Evolutionary conservation across 2,888 invertebrate genomes (phyloP).

Genomic region (Eurytoma adleriae): DNA sequence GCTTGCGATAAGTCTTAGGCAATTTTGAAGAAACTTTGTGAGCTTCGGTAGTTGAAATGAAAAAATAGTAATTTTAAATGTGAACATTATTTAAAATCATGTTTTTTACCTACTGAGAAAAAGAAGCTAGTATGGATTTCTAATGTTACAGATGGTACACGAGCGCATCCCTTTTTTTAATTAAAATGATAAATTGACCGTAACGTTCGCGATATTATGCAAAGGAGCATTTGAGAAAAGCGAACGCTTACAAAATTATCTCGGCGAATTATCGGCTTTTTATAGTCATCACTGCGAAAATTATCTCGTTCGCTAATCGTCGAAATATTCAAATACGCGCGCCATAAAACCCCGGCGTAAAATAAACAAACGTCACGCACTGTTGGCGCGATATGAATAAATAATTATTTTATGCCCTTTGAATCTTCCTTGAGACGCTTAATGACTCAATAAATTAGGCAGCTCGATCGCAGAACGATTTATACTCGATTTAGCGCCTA

Average conservation of each 20-base stretch:
- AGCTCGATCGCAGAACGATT: slow-evolving; percentile 19
- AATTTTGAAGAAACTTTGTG: no score
- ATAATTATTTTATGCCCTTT: not conserved
- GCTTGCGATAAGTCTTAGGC: no score
- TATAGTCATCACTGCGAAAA: not conserved
- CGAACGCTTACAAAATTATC: not conserved
- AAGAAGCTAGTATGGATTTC: no score
- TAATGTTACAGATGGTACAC: no score
- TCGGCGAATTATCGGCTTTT: not conserved
- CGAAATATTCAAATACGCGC: not conserved
- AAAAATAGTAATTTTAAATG: no score
- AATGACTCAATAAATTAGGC: slow-evolving; percentile 52
- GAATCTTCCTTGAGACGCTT: slow-evolving; percentile 32
- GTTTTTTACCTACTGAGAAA: no score
- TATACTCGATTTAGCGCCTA: not conserved
- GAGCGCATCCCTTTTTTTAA: no score
- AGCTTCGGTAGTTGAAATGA: no score
- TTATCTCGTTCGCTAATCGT: not conserved
- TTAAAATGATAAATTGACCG: not conserved
- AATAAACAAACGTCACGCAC: not conserved
- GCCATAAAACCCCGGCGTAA: not conserved
- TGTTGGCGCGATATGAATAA: slow-evolving; percentile 7
- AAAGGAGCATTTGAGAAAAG: not conserved
- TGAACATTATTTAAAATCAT: no score
- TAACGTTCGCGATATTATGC: not conserved